phyloP scores from a whole-genome alignment of 2,888 invertebrate species.

The Physocephala rufipes region DNA sequence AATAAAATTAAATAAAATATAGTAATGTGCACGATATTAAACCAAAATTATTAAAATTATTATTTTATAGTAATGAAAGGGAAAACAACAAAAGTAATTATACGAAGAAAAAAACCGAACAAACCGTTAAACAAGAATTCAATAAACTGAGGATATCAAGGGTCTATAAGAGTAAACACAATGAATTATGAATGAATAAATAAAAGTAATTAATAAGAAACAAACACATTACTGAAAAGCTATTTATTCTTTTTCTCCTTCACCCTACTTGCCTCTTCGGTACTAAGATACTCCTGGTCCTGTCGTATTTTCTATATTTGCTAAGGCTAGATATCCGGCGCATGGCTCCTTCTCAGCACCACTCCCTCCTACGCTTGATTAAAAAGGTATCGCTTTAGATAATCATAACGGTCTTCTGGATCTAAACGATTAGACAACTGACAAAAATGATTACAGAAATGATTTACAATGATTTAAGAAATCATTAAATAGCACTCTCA shows the following conservation, averaged over 20 bases:
- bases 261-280: not conserved
- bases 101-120: no score
- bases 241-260: not conserved
- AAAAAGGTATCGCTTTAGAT: no score
- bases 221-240: slow-evolving; percentile 30
- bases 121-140: slow-evolving; percentile 32
- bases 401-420: no score
- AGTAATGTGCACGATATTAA: not conserved
- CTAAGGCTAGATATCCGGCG: no score
- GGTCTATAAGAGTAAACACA: slow-evolving; percentile 64
- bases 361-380: no score
- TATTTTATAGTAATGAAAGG: not conserved
- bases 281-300: no score
- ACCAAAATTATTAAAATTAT: slow-evolving; percentile 6
- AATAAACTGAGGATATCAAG: slow-evolving; percentile 65
- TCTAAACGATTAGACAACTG: no score
- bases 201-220: slow-evolving; percentile 47
- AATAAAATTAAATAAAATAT: slow-evolving; percentile 15
- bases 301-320: no score
- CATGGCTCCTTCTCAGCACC: no score
- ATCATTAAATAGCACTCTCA: no score
- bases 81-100: slow-evolving; percentile 27
- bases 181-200: slow-evolving; percentile 54
- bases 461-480: no score
- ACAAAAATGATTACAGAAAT: no score